A percentile compares a stretch with the other conserved stretches of the same genome.
These are phyloP conservation scores for Chrysopilus asiliformis DNA, from an alignment of 2,888 invertebrate genomes.

Conservation along the genomic window DNA sequence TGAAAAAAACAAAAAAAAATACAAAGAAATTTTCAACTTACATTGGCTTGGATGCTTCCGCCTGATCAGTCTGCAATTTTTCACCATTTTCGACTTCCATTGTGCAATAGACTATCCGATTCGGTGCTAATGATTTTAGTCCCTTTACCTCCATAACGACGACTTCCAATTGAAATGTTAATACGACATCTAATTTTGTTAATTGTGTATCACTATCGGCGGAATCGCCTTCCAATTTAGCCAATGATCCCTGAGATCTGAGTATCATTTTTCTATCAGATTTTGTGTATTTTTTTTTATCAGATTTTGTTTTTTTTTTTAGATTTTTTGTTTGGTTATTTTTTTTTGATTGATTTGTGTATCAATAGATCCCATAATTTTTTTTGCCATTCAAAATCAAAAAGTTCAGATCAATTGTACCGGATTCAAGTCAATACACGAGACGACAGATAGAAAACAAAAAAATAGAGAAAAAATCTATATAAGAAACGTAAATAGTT, in stretches of 20 bases:
- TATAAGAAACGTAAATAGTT: too few species aligned
- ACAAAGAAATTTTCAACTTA: constrained; percentile 36
- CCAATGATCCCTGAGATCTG: constrained; percentile 84
- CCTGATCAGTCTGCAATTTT: constrained; percentile 98
- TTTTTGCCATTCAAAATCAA: too few species aligned
- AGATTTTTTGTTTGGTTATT: too few species aligned
- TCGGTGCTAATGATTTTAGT: constrained; percentile 88
- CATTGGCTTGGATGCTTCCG: constrained; percentile 98
- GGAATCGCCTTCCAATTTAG: constrained; percentile 85
- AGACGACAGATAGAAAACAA: too few species aligned
- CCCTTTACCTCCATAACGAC: constrained; percentile 99
- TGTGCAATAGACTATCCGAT: constrained; percentile 98
- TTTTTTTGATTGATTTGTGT: too few species aligned
- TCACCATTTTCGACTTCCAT: constrained; percentile 99
- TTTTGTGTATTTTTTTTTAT: too few species aligned
- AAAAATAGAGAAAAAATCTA: too few species aligned
- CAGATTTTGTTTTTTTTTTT: too few species aligned
- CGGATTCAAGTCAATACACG: too few species aligned
- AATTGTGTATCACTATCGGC: constrained; percentile 92
- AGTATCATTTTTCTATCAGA: constrained; percentile 37
- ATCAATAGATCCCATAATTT: too few species aligned
- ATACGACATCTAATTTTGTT: constrained; percentile 95
- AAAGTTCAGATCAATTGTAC: too few species aligned
- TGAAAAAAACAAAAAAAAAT: constrained; percentile 3
- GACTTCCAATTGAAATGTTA: constrained; percentile 94